Evolutionary conservation across 2,797 vertebrate genomes (phyloP).

Genomic region (Kryptolebias ocellatus): DNA sequence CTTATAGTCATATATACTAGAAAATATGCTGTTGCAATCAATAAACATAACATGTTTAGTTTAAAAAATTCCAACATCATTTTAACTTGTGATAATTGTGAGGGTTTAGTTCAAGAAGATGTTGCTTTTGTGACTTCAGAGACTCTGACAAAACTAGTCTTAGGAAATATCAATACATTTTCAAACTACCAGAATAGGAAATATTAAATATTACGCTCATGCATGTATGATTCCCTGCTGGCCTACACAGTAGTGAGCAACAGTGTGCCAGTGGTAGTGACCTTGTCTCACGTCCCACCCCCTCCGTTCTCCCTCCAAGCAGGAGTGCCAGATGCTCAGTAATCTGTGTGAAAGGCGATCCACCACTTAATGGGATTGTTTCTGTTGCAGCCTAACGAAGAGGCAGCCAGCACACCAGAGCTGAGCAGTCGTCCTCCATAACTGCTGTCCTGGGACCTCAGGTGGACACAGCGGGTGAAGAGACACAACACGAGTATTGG

Average conservation of each 20-base stretch:
- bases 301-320: constrained; percentile 53
- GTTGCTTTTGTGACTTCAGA: no score
- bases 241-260: constrained; percentile 4
- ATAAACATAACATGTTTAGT: no score
- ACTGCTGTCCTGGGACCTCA: constrained; percentile 80
- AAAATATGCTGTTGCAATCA: no score
- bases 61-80: no score
- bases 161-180: no score
- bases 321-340: constrained; percentile 81
- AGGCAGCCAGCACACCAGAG: constrained; percentile 69
- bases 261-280: constrained; percentile 47
- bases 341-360: constrained; percentile 84
- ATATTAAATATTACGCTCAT: no score
- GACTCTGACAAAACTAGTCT: no score
- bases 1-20: no score
- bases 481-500: constrained; percentile 34
- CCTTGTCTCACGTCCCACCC: constrained; percentile 62
- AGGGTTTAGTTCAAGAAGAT: no score
- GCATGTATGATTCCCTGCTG: neutral
- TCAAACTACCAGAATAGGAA: no score
- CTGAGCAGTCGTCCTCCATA: constrained; percentile 71
- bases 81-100: no score
- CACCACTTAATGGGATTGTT: constrained; percentile 83
- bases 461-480: constrained; percentile 71
- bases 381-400: constrained; percentile 83